Percentiles rank a stretch among this genome's conserved stretches.
phyloP scores from a whole-genome alignment of 2,888 invertebrate species.

The Choreutis nemorana region DNA sequence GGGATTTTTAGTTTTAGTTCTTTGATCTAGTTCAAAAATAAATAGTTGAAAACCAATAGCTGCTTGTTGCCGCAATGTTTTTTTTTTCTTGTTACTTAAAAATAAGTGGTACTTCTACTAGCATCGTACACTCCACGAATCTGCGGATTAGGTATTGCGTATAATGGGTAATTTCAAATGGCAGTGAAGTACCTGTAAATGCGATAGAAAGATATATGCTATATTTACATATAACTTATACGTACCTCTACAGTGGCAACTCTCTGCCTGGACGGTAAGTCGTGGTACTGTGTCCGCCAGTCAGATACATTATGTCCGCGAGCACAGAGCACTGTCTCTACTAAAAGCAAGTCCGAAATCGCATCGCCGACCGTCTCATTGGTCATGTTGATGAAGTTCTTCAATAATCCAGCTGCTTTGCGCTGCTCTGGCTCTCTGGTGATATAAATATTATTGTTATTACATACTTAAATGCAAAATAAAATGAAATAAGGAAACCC shows the following conservation, averaged over 20 bases:
- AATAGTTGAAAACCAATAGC: too few relatives aligned
- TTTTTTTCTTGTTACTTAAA: neutral
- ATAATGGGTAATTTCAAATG: too few relatives aligned
- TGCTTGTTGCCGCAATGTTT: too few relatives aligned
- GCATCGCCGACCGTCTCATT: constrained; percentile 98
- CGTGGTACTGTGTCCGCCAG: constrained; percentile 85
- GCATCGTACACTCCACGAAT: too few relatives aligned
- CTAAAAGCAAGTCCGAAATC: constrained; percentile 92
- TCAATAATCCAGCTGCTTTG: constrained; percentile 69
- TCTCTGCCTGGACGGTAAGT: constrained; percentile 86
- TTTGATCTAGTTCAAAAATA: too few relatives aligned
- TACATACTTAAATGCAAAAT: neutral
- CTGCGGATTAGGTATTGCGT: too few relatives aligned
- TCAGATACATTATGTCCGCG: constrained; percentile 80
- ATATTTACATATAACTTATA: constrained; percentile 8
- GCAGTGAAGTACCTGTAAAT: too few relatives aligned
- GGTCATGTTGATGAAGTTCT: constrained; percentile 81
- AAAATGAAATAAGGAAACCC: too few relatives aligned
- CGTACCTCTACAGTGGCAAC: constrained; percentile 83
- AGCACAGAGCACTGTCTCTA: constrained; percentile 87
- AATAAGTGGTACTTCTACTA: too few relatives aligned
- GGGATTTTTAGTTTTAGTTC: too few relatives aligned
- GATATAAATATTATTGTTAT: neutral
- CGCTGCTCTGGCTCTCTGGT: constrained; percentile 47
- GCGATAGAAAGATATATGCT: neutral